Base-by-base conservation (phyloP, 2,888 invertebrate genomes). In the Drosophila bunnanda region DNA sequence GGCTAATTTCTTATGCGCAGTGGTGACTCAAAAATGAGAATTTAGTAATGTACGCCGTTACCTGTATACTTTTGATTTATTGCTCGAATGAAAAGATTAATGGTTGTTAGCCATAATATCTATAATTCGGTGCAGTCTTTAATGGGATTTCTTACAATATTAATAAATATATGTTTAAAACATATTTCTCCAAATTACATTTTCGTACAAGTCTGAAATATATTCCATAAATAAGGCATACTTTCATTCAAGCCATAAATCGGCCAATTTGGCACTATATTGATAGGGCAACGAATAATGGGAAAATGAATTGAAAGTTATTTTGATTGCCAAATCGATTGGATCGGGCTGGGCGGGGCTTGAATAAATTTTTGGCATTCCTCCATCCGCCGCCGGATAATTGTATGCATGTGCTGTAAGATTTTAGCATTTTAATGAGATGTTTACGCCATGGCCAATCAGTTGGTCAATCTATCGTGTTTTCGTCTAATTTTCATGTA, bases 361-460 rank as follows among this genome's bases (percentile, higher is more conserved):
- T 82, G 85, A 69, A 82, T 85, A 72, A 72, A 85, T 79, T 85
- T 82, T 55, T 15, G 55, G 25, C 39, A 41, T 39, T 55, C 22
- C 59, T 39, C 38, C 41, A 17, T n/a, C 7, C 28, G 28, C 30
- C 50, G 22, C 34, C 1, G 50, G 32, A 50, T 82, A 77, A 84
- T 81, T 73, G 48, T 73, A 85, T 82, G 80, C 80, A 83, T 82
- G 64, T 62, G 64, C 53, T 79, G 82, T 88, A 78, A 85, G 82
- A 78, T 75, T 85, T 83, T 82, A 76, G 82, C 82, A 83, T 83
- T 82, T 78, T 82, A 88, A 83, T 83, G 71, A 82, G 64, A 72
- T 75, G 57, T 75, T 74, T 68, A 66, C 75, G 54, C 55, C 59
- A 52, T 34, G 52, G 36, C 25, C 65, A 66, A 53, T 64, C 56